Conservation (phyloP, 2,113 vertebrate genomes). For the Brachirus orientalis region DNA sequence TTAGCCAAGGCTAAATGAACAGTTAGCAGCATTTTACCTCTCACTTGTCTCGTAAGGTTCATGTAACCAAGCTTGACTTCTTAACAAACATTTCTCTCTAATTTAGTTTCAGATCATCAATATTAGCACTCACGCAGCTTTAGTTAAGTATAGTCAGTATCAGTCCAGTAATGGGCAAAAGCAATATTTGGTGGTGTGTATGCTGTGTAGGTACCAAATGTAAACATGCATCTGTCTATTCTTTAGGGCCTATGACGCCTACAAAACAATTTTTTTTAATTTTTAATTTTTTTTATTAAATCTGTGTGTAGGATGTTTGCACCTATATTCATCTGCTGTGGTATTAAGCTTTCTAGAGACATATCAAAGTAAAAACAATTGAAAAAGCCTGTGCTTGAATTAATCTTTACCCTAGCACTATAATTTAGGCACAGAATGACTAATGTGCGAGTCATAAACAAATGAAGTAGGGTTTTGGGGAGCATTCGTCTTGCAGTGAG, state of each 20-base stretch:
- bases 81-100: not conserved
- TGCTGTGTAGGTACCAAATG: slow-evolving; percentile 13
- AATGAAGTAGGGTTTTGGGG: slow-evolving; percentile 76
- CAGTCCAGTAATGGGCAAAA: slow-evolving; percentile 30
- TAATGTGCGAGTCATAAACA: slow-evolving; percentile 79
- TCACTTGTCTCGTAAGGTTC: slow-evolving; percentile 70
- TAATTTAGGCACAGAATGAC: slow-evolving; percentile 74
- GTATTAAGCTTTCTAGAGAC: slow-evolving; percentile 62
- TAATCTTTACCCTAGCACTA: slow-evolving; percentile 73
- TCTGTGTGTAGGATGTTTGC: slow-evolving; percentile 63
- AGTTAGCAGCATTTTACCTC: slow-evolving; percentile 89
- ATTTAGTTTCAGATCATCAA: not conserved
- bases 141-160: slow-evolving; percentile 14
- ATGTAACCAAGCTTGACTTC: slow-evolving; percentile 21
- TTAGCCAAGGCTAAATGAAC: slow-evolving; percentile 98
- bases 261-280: slow-evolving; percentile 32
- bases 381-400: slow-evolving; percentile 62
- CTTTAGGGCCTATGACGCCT: slow-evolving; percentile 48
- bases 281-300: slow-evolving; percentile 22
- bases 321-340: slow-evolving; percentile 65
- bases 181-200: slow-evolving; percentile 4
- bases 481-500: slow-evolving; percentile 75
- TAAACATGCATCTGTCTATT: slow-evolving; percentile 62
- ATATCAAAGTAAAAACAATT: slow-evolving; percentile 65
- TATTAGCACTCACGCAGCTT: not conserved